Conservation (phyloP, 2,797 vertebrate species). For the Lepilemur septentrionalis region DNA sequence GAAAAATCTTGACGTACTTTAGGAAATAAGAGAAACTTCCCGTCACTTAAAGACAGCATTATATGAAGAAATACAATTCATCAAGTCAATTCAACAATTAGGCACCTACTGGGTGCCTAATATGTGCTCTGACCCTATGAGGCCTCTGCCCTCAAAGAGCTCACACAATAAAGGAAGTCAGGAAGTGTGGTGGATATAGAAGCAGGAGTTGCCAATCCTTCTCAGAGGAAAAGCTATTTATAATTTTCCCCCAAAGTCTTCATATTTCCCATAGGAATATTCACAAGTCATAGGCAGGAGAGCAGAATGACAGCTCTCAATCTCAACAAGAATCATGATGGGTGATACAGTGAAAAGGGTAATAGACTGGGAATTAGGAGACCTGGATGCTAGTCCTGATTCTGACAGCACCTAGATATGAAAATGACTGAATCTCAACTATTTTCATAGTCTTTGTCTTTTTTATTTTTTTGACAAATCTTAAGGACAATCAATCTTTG, state of each 20-base stretch:
- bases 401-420: not conserved
- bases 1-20: not conserved
- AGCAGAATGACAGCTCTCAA: not conserved
- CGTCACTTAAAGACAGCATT: not conserved
- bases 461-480: not conserved
- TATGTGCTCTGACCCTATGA: not conserved
- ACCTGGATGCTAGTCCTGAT: not conserved
- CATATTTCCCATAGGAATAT: constrained; percentile 18
- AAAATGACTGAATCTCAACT: not conserved
- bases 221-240: constrained; percentile 31
- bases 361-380: not conserved
- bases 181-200: not conserved
- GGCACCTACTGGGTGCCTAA: not conserved
- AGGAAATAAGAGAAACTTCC: not conserved
- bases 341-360: not conserved
- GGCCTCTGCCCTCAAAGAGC: not conserved
- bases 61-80: not conserved
- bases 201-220: constrained; percentile 15
- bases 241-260: not conserved
- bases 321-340: not conserved
- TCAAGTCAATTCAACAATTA: not conserved
- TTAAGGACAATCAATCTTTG: not conserved
- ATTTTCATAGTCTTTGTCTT: not conserved
- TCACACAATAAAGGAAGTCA: not conserved
- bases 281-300: not conserved